phyloP scores from a whole-genome alignment of 2,113 vertebrate genomes.

The Mesitornis unicolor region DNA sequence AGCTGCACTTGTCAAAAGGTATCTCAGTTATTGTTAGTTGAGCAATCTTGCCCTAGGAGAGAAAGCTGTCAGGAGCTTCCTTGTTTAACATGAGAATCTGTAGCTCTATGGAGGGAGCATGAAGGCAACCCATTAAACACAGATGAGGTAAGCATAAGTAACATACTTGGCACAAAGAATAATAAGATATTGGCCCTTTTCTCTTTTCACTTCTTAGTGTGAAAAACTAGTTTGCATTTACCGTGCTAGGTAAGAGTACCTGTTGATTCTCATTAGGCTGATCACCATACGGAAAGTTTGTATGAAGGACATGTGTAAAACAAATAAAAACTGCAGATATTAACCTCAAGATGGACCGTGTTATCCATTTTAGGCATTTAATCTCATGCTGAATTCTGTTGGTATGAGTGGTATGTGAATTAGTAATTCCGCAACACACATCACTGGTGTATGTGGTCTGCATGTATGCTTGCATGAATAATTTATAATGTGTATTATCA shows the following conservation, averaged over 20 bases:
- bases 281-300: neutral
- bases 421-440: neutral
- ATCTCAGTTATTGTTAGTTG: slow-evolving; percentile 64
- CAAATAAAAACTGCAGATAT: neutral
- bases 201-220: neutral
- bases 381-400: neutral
- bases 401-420: neutral
- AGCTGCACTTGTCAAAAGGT: slow-evolving; percentile 73
- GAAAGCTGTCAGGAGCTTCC: slow-evolving; percentile 58
- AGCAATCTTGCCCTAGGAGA: slow-evolving; percentile 69
- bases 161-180: neutral
- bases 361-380: neutral
- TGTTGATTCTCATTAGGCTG: neutral
- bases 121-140: slow-evolving; percentile 52
- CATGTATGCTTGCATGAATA: neutral
- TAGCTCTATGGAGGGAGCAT: neutral
- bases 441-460: neutral
- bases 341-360: neutral
- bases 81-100: slow-evolving; percentile 58
- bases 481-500: neutral
- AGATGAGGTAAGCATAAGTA: slow-evolving; percentile 5
- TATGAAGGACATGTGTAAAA: neutral
- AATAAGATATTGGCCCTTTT: neutral
- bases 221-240: neutral
- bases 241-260: neutral